Evolutionary conservation across 2,113 vertebrate genomes (phyloP), one percentile per base, ranked within the genome.

Genomic region (Mohoua ochrocephala): DNA sequence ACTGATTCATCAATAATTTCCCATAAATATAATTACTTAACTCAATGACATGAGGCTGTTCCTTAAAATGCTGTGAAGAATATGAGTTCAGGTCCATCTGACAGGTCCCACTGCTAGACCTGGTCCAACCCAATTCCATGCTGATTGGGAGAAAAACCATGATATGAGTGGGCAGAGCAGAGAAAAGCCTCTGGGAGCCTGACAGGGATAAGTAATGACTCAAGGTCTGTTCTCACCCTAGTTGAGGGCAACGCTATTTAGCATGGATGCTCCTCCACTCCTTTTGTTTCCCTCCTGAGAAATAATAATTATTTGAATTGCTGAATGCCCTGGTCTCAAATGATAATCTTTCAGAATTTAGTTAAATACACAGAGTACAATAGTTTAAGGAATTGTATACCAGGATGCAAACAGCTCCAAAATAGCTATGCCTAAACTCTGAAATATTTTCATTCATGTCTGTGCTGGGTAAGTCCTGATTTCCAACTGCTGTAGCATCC

Each of bases 21-120:
- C 20, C 30, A n/a, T 57, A 91, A 89, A 69, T 60, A 53, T 42
- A 49, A 70, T 87, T 87, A 45, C 45, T 79, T 45, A 37, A 63
- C 61, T 73, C 27, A 84, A 53, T 68, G 56, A 54, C 27, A 54
- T 44, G 79, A 35, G 81, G 22, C 27, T 82, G 4, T 90, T 93
- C 37, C 49, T 93, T 92, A 33, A 86, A 59, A 84, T 41, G 41
- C 24, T 84, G 8, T 39, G 19, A 94, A 85, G 52, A 87, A 47
- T 27, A 41, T 5, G 20, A 87, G 44, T 35, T 41, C 15, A 10
- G 24, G n/a, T 57, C n/a, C 19, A 42, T 28, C 63, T 84, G n/a
- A 79, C 9, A 77, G 37, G 30, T 33, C 13, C 21, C 33, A 18
- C 18, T 50, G 17, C 21, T 35, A 65, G 50, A 61, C 28, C 27